Conservation (phyloP, 1,140 invertebrate species). For the Neodiprion virginianus region DNA sequence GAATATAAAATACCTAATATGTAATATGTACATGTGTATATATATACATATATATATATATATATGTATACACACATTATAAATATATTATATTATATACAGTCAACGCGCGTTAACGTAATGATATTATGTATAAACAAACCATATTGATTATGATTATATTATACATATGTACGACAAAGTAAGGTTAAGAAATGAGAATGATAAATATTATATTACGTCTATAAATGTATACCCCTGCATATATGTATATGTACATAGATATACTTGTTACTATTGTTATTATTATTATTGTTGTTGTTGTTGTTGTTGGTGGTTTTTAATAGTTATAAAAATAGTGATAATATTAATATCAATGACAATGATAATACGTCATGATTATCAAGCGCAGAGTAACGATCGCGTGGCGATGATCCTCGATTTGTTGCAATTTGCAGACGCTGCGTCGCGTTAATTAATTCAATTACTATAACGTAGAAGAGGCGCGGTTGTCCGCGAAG, state of each 20-base stretch:
- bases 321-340: no score
- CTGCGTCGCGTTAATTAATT: no score
- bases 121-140: neutral
- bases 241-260: neutral
- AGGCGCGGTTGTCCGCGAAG: neutral
- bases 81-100: neutral
- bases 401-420: no score
- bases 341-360: constrained; percentile 15
- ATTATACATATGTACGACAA: no score
- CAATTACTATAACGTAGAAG: no score
- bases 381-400: constrained; percentile 3
- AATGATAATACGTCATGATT: neutral
- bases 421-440: no score
- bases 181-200: neutral
- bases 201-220: neutral
- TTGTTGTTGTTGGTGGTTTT: constrained; percentile 12
- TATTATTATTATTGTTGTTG: constrained; percentile 26
- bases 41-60: neutral
- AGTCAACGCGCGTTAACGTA: neutral
- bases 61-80: neutral
- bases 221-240: neutral
- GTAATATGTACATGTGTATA: neutral
- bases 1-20: constrained; percentile 24
- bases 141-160: neutral
- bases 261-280: constrained; percentile 21